Evolutionary conservation across 2,113 vertebrate genomes (phyloP), one percentile per base, ranked within the genome.

Genomic region (Aix galericulata): DNA sequence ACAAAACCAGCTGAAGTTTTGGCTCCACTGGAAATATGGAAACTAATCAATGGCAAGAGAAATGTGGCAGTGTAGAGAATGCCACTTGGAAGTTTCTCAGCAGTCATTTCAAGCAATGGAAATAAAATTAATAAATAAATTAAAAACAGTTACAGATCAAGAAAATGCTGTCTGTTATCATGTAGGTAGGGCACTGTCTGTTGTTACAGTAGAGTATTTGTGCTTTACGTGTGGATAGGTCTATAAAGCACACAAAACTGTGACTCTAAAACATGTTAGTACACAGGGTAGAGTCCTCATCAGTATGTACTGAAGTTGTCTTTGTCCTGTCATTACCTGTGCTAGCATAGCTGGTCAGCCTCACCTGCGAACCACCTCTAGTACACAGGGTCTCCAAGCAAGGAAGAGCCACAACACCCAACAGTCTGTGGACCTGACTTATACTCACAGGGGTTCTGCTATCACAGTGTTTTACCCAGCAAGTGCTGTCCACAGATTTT

Each of bases 31-130:
- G 55, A 92, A 93, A 52, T 34, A 92, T 7, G 22, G 71, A 36
- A 93, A 80, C 34, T 86, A 96, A 66, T 83, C 26, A 88, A 68
- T 4, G 6, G 17, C 38, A 82, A 77, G n/a, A 62, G 29, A 83
- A 90, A 86, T 20, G 7, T 26, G 48, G 73, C 40, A 55, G 23
- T 3, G 12, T 80, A 46, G 93, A 76, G 26, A 83, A 83, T 23
- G 32, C 6, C 23, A 58, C 42, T 38, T 55, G 46, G 50, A 83
- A 92, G 46, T 71, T 82, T 86, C 60, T 78, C 74, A 86, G 46
- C 16, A 84, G 22, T n/a, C 17, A 67, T 58, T 92, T 88, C 48
- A 88, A 92, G 15, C 4, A 91, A 62, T 13, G 15, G 31, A 52
- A 8, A 2, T 10, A 66, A 59, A 69, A 82, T 62, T 21, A 6